Evolutionary conservation across 2,797 vertebrate species (phyloP).

Genomic region (Gouania willdenowi): DNA sequence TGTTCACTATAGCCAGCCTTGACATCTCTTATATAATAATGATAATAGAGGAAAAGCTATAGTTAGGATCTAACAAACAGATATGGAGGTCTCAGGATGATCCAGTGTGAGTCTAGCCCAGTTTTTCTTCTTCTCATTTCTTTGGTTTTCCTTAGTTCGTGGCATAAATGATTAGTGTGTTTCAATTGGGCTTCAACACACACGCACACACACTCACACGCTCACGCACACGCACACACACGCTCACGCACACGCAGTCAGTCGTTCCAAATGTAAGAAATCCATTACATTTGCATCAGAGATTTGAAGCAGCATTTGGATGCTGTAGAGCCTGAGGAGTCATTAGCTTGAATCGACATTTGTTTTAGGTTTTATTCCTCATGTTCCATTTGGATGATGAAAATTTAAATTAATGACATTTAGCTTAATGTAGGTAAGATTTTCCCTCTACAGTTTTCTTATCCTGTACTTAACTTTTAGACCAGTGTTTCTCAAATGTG

Average conservation of each 20-base stretch:
- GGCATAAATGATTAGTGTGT: slow-evolving; percentile 14
- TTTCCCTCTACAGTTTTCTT: too few relatives aligned
- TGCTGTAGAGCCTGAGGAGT: slow-evolving; percentile 43
- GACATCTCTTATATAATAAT: slow-evolving; percentile 64
- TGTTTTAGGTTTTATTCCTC: too few relatives aligned
- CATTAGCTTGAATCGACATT: too few relatives aligned
- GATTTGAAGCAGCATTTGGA: slow-evolving; percentile 56
- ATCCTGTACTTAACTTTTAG: too few relatives aligned
- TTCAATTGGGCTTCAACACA: slow-evolving; percentile 21
- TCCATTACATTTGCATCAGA: slow-evolving; percentile 55
- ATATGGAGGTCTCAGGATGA: too few relatives aligned
- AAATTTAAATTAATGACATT: too few relatives aligned
- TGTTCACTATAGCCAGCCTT: slow-evolving; percentile 39
- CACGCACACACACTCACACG: slow-evolving; percentile 11
- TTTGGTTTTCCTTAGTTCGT: slow-evolving; percentile 8
- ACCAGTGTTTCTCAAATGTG: too few relatives aligned
- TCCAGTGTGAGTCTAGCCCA: slow-evolving; percentile 11
- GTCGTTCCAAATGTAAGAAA: slow-evolving; percentile 56
- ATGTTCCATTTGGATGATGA: too few relatives aligned
- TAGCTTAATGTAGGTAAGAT: too few relatives aligned
- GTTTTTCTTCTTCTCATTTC: slow-evolving; percentile 8
- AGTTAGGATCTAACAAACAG: slow-evolving; percentile 1
- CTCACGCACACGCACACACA: slow-evolving; percentile 40
- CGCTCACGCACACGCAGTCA: slow-evolving; percentile 54
- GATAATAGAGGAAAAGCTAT: slow-evolving; percentile 36